A percentile compares a stretch with the other conserved stretches of the same genome.
Evolutionary conservation across 2,113 vertebrate genomes (phyloP).

Genomic region (Tetraodon nigroviridis): DNA sequence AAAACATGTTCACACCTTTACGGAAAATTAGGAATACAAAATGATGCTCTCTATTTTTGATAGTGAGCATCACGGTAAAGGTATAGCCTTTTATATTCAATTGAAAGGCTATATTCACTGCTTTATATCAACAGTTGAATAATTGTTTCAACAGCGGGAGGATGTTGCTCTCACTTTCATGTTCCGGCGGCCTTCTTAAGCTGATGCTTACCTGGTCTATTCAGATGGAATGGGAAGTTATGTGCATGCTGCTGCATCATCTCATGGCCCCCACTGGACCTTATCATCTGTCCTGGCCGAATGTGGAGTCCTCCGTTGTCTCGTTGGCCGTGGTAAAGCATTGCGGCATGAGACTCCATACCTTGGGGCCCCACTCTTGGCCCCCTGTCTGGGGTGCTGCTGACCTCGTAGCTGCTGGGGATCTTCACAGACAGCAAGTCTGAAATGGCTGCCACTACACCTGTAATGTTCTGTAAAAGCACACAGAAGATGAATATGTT

Average conservation of each 20-base stretch:
- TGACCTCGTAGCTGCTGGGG: constrained; percentile 91
- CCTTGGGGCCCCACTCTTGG: constrained; percentile 52
- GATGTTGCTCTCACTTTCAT: constrained; percentile 20
- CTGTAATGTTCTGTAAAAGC: constrained; percentile 81
- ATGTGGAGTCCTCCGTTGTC: constrained; percentile 44
- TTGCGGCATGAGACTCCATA: constrained; percentile 53
- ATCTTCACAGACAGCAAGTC: constrained; percentile 81
- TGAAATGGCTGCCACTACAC: constrained; percentile 79
- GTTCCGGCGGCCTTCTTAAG: not conserved
- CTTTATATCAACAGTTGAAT: too few relatives aligned
- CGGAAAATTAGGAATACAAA: too few relatives aligned
- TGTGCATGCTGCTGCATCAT: constrained; percentile 74
- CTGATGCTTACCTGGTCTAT: constrained; percentile 79
- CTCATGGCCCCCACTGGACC: constrained; percentile 57
- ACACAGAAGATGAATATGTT: not conserved
- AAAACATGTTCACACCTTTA: not conserved
- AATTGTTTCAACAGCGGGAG: too few relatives aligned
- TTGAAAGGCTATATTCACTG: too few relatives aligned
- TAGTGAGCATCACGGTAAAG: too few relatives aligned
- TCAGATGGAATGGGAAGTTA: constrained; percentile 74
- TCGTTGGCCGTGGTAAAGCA: constrained; percentile 56
- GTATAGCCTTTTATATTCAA: too few relatives aligned
- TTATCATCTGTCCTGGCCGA: constrained; percentile 46
- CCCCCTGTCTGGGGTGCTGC: constrained; percentile 77
- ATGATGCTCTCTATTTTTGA: too few relatives aligned